Conservation (phyloP, 64 coral and sea anemone species). For the Montipora cactus region DNA sequence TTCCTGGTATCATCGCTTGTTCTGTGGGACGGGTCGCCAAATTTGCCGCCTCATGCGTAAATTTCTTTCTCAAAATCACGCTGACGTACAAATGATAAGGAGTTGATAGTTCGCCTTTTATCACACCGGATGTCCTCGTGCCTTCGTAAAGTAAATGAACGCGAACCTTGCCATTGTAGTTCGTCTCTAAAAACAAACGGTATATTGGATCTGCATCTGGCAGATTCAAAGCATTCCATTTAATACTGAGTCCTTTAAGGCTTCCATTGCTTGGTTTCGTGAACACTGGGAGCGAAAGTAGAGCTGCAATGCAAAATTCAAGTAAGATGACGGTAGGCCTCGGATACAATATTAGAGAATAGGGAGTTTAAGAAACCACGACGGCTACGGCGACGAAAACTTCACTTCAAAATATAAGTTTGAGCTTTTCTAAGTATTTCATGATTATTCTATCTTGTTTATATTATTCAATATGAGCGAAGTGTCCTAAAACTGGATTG, state of each 20-base stretch:
- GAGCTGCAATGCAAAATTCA: background rate
- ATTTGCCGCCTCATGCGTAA: background rate
- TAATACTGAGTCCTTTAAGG: background rate
- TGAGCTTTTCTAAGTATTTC: no score
- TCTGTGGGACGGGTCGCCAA: background rate
- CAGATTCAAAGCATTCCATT: constrained; percentile 7
- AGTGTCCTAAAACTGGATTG: no score
- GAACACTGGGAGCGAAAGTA: background rate
- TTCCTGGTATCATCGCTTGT: background rate
- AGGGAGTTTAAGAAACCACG: no score
- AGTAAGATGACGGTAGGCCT: no score
- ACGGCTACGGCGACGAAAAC: no score
- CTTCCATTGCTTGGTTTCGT: background rate
- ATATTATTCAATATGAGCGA: no score
- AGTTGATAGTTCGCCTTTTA: background rate
- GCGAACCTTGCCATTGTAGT: background rate
- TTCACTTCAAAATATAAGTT: no score
- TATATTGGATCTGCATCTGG: background rate
- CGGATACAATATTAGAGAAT: no score
- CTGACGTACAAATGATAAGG: constrained; percentile 9
- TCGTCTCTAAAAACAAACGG: constrained; percentile 9
- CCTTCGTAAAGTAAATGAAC: constrained; percentile 23
- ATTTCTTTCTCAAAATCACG: background rate
- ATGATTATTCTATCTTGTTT: no score
- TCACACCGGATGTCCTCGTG: background rate